Conservation (phyloP, 2,797 vertebrate species). For the Otolemur crassicaudatus region DNA sequence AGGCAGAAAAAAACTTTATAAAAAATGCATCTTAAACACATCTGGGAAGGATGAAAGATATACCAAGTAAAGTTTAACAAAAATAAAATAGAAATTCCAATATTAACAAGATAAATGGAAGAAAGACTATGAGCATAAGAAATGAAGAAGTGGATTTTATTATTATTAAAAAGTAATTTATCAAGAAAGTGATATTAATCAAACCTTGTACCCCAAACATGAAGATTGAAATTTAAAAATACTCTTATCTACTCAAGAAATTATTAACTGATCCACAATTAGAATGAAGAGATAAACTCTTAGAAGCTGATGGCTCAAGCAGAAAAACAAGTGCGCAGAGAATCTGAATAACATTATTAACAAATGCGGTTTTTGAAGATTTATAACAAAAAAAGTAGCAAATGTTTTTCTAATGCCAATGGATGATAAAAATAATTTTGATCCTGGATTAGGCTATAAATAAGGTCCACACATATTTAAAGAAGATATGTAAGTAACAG, state of each 20-base stretch:
- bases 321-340: background rate
- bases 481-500: background rate
- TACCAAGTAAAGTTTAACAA: background rate
- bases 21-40: background rate
- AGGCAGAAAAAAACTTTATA: background rate
- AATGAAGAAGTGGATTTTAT: background rate
- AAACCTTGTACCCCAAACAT: background rate
- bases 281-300: background rate
- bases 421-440: background rate
- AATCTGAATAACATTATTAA: background rate
- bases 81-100: background rate
- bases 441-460: background rate
- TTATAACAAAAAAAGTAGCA: background rate
- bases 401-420: background rate
- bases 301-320: background rate
- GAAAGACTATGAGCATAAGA: background rate
- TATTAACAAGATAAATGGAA: background rate
- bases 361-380: background rate
- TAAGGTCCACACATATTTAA: background rate
- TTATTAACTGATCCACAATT: background rate
- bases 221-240: background rate
- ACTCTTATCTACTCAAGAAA: background rate
- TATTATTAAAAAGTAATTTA: background rate
- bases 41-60: background rate
- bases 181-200: background rate